Base-by-base conservation (phyloP, 2,888 invertebrate genomes). In the Mythimna albipuncta region DNA sequence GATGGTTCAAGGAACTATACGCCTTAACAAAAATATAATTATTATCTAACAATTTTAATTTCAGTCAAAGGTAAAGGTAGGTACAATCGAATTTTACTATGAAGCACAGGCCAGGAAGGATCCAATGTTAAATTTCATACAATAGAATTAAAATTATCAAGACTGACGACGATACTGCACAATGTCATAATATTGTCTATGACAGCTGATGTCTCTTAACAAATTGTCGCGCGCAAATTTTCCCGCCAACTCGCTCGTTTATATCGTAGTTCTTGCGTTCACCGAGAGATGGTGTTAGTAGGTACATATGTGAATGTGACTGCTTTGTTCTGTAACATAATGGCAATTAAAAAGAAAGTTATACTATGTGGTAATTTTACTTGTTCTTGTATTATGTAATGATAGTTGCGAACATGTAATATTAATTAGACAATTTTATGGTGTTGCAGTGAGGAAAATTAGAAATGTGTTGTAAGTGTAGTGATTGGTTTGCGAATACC, bases 251-350 rank as follows among this genome's bases (percentile, higher is more conserved):
- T 47, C 10, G n/a, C 64, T 80, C 80, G 78, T 75, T 75, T 62
- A 72, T 66, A 19, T 67, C 21, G 13, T 73, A 70, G 74, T 85
- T 85, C 65, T 11, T 19, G 26, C 35, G 10, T 6, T 68, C 2
- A 6, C 50, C 2, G 10, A 72, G 61, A 85, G 85, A 81, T 85
- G 83, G 79, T 77, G 85, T 50, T 83, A 76, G 72, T 57, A 44
- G 11, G 4, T 44, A 26, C 26, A 26, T 26, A 44, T 44, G 13
- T 44, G 41, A 41, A n/a, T n/a, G 3, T n/a, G 4, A 5, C 10
- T 13, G 10, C 44, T 41, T 32, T 47, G 55, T 68, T 75, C 52
- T 55, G 38, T 62, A 58, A 26, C 26, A 26, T 26, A 26, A 64
- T 7, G 26, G 16, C 52, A 64, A 67, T 69, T 57, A 79, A 50